phyloP scores from a whole-genome alignment of 2,888 invertebrate genomes.

The Ennomos quercinarius region DNA sequence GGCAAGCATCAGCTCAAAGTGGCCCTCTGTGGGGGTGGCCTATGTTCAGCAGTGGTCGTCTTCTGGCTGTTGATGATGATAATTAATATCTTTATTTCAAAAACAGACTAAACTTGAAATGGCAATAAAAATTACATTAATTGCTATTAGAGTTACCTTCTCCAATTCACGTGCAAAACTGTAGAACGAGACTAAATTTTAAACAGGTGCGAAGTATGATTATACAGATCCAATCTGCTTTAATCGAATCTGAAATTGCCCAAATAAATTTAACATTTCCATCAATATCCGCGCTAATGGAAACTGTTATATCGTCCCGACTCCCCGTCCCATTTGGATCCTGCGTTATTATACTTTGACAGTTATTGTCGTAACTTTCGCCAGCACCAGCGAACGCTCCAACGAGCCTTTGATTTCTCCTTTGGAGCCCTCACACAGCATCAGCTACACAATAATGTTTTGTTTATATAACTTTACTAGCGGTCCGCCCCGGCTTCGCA shows the following conservation, averaged over 20 bases:
- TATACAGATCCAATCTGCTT: slow-evolving; percentile 7
- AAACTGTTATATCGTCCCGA: slow-evolving; percentile 37
- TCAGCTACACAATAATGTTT: not conserved
- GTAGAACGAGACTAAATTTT: too few relatives aligned
- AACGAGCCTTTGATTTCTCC: slow-evolving; percentile 47
- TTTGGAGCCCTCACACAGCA: slow-evolving; percentile 11
- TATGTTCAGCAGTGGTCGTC: too few relatives aligned
- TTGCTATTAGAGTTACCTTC: too few relatives aligned
- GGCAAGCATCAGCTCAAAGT: too few relatives aligned
- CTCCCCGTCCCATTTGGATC: slow-evolving; percentile 34
- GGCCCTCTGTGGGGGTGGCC: too few relatives aligned
- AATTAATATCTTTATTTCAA: too few relatives aligned
- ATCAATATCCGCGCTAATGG: slow-evolving; percentile 44
- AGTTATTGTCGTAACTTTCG: slow-evolving; percentile 59
- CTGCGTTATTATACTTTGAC: slow-evolving; percentile 52
- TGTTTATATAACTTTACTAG: too few relatives aligned
- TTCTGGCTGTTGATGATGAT: too few relatives aligned
- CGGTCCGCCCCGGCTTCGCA: too few relatives aligned
- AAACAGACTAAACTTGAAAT: too few relatives aligned
- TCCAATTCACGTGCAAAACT: too few relatives aligned
- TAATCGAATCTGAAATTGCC: slow-evolving; percentile 32
- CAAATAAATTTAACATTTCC: slow-evolving; percentile 45
- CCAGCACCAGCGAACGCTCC: slow-evolving; percentile 23
- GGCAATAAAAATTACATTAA: too few relatives aligned
- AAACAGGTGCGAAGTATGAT: not conserved